Base-by-base conservation (phyloP, 1,140 invertebrate species). In the Kradibia gibbosae region DNA sequence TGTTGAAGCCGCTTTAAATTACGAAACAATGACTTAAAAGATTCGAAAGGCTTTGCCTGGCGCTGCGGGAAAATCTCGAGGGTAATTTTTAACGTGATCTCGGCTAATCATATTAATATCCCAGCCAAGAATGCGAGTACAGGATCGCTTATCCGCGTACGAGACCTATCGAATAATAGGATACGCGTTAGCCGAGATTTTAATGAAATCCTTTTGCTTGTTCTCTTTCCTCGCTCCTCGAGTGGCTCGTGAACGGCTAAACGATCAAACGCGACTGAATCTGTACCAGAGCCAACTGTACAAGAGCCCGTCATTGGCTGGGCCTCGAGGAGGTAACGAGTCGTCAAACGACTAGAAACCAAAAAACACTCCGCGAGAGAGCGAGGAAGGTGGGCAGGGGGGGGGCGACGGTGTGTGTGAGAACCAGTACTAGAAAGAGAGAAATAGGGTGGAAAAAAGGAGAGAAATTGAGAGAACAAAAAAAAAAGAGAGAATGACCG, bases 251-350 rank as follows among this genome's bases (percentile, higher is more conserved):
- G 60, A 76, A 76, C 74, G 31, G 28, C 60, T 74, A 74, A 74
- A 74, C 55, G 39, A 57, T 42, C 31, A 57, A 76, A 39, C 34
- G 20, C 8, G 67, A n/a, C 45, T 39, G 0, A 42, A 86, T 85
- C 83, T 78, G 86, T 85, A 89, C 87, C 87, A 91, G 90, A 90
- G 90, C 85, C 87, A 86, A 87, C 88, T 88, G 89, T 90, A 91
- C 90, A 90, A 91, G 89, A 87, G 89, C 88, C 89, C 87, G 88
- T 85, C 87, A 82, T 22, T 34, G 17, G 36, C 39, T 20, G 22
- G 67, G 67, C 39, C 45, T 67, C 85, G 84, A 15, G 25, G n/a
- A 84, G 86, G 87, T 90, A 91, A 90, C 88, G 88, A 90, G 88
- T 85, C 85, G 85, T 10, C 70, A 13, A 3, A 11, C 42, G n/a